Conservation (phyloP, 1,140 invertebrate species). For the Octopus bimaculoides region DNA sequence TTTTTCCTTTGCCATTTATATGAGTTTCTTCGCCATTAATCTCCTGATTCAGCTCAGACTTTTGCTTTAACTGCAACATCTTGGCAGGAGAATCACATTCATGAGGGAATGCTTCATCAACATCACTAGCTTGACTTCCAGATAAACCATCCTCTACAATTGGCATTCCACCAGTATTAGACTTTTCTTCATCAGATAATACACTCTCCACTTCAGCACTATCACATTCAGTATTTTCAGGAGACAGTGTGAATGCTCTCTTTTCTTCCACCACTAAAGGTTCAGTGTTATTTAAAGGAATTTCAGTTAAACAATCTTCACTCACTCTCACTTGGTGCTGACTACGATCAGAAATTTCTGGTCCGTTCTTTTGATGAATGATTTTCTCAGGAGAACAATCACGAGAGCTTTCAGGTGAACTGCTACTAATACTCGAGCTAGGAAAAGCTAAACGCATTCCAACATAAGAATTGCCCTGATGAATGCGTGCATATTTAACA, state of each 20-base stretch:
- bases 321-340: constrained; percentile 35
- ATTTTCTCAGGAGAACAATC: constrained; percentile 43
- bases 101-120: constrained; percentile 70
- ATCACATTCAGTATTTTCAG: constrained; percentile 93
- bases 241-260: constrained; percentile 81
- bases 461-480: constrained; percentile 74
- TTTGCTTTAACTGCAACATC: constrained; percentile 45
- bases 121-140: constrained; percentile 87
- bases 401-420: constrained; percentile 29
- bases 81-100: constrained; percentile 43
- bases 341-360: constrained; percentile 21
- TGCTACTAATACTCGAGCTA: constrained; percentile 37
- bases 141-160: constrained; percentile 87
- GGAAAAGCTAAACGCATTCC: constrained; percentile 71
- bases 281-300: constrained; percentile 47
- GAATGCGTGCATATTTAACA: constrained; percentile 77
- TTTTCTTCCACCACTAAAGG: constrained; percentile 32
- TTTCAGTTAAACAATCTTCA: constrained; percentile 52
- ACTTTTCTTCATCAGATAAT: constrained; percentile 57
- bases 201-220: constrained; percentile 82
- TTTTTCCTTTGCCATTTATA: constrained; percentile 29
- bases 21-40: constrained; percentile 26
- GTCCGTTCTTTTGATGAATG: constrained; percentile 28
- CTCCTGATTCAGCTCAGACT: constrained; percentile 40
- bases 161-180: constrained; percentile 76